Evolutionary conservation across 2,113 vertebrate species (phyloP).

Genomic region (Alosa alosa): DNA sequence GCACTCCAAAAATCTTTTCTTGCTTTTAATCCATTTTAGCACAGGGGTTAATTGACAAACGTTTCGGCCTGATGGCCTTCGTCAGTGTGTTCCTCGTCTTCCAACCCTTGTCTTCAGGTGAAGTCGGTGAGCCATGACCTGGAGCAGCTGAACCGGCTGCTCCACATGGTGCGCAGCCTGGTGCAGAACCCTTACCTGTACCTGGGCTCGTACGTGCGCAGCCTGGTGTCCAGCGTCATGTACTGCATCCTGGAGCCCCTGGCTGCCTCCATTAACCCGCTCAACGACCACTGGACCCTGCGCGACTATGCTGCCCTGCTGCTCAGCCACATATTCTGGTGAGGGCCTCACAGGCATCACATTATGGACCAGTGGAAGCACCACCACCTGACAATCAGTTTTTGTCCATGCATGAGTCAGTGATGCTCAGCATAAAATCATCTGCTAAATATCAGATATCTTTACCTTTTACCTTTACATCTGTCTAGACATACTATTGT

Average conservation of each 20-base stretch:
- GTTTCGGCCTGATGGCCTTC: too few species aligned
- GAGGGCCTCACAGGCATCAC: conserved; percentile 11
- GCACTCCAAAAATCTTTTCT: too few species aligned
- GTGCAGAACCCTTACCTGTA: conserved; percentile 88
- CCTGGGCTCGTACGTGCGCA: conserved; percentile 86
- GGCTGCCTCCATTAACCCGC: conserved; percentile 91
- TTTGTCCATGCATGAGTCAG: too few species aligned
- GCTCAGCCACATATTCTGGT: conserved; percentile 92
- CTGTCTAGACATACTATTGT: too few species aligned
- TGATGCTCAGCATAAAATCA: background rate
- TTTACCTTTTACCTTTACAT: too few species aligned
- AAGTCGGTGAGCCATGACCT: conserved; percentile 91
- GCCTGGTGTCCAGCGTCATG: conserved; percentile 87
- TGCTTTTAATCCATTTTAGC: too few species aligned
- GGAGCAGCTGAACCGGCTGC: conserved; percentile 85
- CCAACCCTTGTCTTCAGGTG: conserved; percentile 66
- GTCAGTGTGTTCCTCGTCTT: background rate
- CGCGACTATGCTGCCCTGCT: conserved; percentile 86
- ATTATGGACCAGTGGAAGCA: too few species aligned
- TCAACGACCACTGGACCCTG: conserved; percentile 96
- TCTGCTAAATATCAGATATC: too few species aligned
- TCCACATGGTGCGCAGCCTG: conserved; percentile 88
- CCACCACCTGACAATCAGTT: too few species aligned
- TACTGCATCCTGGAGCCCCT: conserved; percentile 92
- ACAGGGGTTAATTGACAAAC: too few species aligned